These are phyloP conservation scores for Calidris pugnax DNA, from an alignment of 2,113 vertebrate genomes.

Conservation along the genomic window DNA sequence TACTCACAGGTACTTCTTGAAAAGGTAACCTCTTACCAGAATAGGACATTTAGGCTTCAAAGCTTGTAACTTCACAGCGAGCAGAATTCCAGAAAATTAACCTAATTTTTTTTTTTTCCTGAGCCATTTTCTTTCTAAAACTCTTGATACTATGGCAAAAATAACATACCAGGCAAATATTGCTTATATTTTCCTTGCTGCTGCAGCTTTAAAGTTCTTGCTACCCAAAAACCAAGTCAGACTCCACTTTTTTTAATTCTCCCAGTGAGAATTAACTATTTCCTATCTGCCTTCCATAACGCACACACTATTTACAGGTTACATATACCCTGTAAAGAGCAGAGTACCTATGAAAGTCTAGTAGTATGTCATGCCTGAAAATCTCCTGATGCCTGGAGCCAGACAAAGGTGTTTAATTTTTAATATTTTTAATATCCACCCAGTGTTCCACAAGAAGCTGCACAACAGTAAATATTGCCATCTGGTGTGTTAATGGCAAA, in stretches of 20 bases:
- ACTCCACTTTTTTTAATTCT: too few relatives aligned
- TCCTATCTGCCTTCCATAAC: not conserved
- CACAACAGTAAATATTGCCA: not conserved
- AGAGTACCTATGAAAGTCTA: not conserved
- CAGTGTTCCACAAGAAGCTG: not conserved
- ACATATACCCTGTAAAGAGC: rapidly evolving
- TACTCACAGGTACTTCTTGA: not conserved
- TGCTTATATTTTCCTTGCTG: not conserved
- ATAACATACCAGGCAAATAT: not conserved
- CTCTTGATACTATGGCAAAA: rapidly evolving
- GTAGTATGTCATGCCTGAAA: not conserved
- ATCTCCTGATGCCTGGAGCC: not conserved
- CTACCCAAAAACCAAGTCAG: not conserved
- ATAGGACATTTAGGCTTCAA: not conserved
- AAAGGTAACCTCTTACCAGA: not conserved
- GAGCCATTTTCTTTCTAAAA: not conserved
- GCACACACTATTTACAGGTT: not conserved
- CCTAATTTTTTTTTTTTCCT: not conserved
- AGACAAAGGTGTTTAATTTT: not conserved
- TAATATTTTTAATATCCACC: not conserved
- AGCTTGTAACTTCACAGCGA: not conserved
- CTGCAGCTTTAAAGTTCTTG: not conserved
- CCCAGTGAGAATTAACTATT: not conserved
- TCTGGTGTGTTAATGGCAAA: not conserved
- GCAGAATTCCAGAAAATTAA: not conserved